phyloP scores from a whole-genome alignment of 1,140 invertebrate species.

The Andricus grossulariae region DNA sequence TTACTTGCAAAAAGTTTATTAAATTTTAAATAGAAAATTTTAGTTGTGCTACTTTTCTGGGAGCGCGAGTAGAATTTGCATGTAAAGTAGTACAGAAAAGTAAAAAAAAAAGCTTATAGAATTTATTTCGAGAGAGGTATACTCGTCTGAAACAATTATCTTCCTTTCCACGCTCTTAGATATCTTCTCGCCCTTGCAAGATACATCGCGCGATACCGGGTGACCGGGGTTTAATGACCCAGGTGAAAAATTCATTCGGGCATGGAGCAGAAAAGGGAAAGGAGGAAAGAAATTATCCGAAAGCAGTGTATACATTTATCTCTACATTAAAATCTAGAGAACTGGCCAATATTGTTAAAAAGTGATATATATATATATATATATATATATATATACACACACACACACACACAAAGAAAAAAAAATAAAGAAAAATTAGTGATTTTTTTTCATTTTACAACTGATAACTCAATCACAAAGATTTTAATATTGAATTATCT shows the following conservation, averaged over 20 bases:
- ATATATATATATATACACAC: too few relatives aligned
- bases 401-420: background rate
- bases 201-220: background rate
- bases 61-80: background rate
- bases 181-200: constrained; percentile 1
- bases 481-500: too few relatives aligned
- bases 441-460: too few relatives aligned
- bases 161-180: constrained; percentile 1
- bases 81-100: background rate
- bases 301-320: background rate
- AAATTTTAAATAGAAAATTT: too few relatives aligned
- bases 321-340: background rate
- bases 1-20: too few relatives aligned
- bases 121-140: background rate
- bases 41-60: too few relatives aligned
- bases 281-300: background rate
- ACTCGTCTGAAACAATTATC: background rate
- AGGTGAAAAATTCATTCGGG: constrained; percentile 29
- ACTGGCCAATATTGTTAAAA: background rate
- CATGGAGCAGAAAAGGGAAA: background rate
- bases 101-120: background rate
- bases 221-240: constrained; percentile 36
- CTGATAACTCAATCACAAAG: too few relatives aligned
- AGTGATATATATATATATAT: background rate
- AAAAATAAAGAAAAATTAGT: background rate